Conservation (phyloP, 2,888 invertebrate genomes). For the Adineta ricciae region DNA sequence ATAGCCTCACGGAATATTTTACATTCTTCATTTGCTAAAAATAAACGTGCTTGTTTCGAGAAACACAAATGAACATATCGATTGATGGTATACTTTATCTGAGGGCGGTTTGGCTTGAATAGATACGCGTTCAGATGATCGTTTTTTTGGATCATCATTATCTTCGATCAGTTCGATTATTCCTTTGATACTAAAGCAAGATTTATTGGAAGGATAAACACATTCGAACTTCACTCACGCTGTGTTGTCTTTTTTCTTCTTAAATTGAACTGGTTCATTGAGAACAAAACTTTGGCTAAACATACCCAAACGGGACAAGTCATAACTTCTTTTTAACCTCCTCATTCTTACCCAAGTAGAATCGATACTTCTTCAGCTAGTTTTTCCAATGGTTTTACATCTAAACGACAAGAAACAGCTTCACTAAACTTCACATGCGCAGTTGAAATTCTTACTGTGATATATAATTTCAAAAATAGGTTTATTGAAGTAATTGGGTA, state of each 20-base stretch:
- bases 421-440: too few relatives aligned
- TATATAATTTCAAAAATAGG: not conserved
- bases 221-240: not conserved
- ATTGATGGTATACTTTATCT: not conserved
- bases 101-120: not conserved
- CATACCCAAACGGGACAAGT: too few relatives aligned
- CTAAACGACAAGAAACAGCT: not conserved
- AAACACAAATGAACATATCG: not conserved
- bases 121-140: not conserved
- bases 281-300: constrained; percentile 6
- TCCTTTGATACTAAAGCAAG: not conserved
- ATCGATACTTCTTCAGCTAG: constrained; percentile 10
- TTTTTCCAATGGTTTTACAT: constrained; percentile 6
- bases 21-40: not conserved
- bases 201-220: not conserved
- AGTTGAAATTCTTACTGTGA: not conserved
- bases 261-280: not conserved
- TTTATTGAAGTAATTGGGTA: not conserved
- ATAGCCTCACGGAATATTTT: not conserved
- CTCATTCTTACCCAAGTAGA: not conserved
- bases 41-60: not conserved
- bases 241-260: not conserved
- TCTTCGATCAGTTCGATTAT: not conserved
- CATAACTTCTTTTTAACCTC: not conserved
- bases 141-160: not conserved